Base-by-base conservation (phyloP, 2,113 vertebrate genomes). In the Chloropsis cyanopogon region DNA sequence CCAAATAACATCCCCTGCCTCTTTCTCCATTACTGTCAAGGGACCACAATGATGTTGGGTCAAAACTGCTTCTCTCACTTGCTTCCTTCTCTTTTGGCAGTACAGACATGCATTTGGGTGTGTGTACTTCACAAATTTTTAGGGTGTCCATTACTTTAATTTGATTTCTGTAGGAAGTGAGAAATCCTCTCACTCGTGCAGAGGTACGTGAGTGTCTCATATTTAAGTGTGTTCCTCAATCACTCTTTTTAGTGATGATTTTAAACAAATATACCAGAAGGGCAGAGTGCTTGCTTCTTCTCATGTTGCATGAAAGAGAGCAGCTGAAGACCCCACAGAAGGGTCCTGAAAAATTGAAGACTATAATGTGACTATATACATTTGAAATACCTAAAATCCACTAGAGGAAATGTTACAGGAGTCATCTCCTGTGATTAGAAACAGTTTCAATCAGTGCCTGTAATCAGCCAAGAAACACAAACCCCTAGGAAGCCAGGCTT, bases 391-490 rank as follows among this genome's bases (percentile, higher is more conserved):
- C 18, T 71, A 86, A 86, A 84, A 66, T 81, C 39, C 65, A 81
- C 9, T 5, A 52, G 54, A 49, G 91, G 15, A 83, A 84, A 82
- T n/a, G 29, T 56, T 91, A 16, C 5, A 60, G 73, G 47, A 91
- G 41, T 56, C 35, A 41, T 68, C 56, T 71, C 31, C 44, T 71
- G 28, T 78, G 73, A 82, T 5, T 94, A 56, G 35, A 79, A 91
- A 68, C 28, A 14, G 44, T 66, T 92, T 87, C 90, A 93, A 85
- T 82, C 84, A 90, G 82, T 0, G 0, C n/a, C 86, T 63, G 25
- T 53, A 95, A 96, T 96, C 95, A 95, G 49, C 29, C 78, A 82
- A 82, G 77, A 87, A 92, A 82, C 73, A 94, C 87, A 92, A 92
- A 59, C 10, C 92, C 77, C 85, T 44, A 84, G 92, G 96, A 94